Base-by-base conservation (phyloP, 2,113 vertebrate species). In the Pyrgilauda ruficollis region DNA sequence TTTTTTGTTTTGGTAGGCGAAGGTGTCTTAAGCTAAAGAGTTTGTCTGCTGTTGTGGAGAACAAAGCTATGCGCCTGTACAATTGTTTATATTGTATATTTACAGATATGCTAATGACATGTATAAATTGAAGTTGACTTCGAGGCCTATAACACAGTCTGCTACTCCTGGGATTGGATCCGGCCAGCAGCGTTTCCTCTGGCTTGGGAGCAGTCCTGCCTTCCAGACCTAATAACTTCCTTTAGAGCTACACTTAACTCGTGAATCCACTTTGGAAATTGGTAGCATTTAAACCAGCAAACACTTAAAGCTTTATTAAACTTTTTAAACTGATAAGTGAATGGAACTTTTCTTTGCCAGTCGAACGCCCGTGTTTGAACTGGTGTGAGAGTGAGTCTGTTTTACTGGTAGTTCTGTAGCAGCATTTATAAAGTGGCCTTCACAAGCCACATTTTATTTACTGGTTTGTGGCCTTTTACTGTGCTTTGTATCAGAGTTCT, bases 401-500 rank as follows among this genome's bases (percentile, higher is more conserved):
- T 97, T 78, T 92, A 86, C 96, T 91, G 85, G 95, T 95, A 96
- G 97, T 94, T 95, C 95, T 87, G 89, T 97, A 98, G 98, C 98
- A 98, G 98, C 97, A 95, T 96, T 98, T 98, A 97, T 96, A 93
- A 98, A 95, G 95, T 98, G 98, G 98, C 79, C 72, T 77, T 98
- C 97, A 96, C 96, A 93, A 98, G 97, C 97, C 98, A 98, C 97
- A 14, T 98, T 98, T 98, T 97, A 98, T 98, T 98, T 98, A 98
- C 98, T 98, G 98, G 98, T 98, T 97, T 98, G 98, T 99, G 98
- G 98, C 98, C 98, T 99, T 99, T 98, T 99, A 98, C 98, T 98
- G 98, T 98, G 98, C 98, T 99, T 99, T 99, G 98, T 99, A 99
- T 99, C 98, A 98, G 99, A 99, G 99, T 99, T 99, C 98, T 99